Evolutionary conservation across 2,113 vertebrate genomes (phyloP).

Genomic region (Leptocoma aspasia): DNA sequence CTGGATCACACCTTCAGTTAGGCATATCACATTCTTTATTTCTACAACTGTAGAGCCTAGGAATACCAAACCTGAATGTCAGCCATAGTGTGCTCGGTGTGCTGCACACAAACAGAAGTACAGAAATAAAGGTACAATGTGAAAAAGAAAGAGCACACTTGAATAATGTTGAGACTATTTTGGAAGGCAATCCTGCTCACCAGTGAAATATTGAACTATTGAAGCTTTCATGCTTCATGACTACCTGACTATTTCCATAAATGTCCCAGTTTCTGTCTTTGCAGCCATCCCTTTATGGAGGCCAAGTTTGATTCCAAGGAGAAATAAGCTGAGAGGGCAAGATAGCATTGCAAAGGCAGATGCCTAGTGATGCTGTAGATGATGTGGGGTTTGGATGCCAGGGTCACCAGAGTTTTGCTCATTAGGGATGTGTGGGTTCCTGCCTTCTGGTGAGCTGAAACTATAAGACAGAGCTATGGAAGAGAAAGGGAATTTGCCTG

Average conservation of each 20-base stretch:
- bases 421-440: background rate
- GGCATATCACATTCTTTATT: conserved; percentile 26
- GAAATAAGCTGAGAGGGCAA: background rate
- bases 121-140: background rate
- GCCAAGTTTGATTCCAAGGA: background rate
- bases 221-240: background rate
- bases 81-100: background rate
- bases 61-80: background rate
- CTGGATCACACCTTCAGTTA: conserved; percentile 44
- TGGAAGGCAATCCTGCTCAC: background rate
- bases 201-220: background rate
- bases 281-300: background rate
- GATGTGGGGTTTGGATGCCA: background rate
- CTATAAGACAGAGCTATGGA: background rate
- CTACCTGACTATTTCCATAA: background rate
- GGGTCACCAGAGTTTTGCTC: background rate
- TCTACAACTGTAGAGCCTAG: background rate
- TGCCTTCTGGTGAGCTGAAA: background rate
- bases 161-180: background rate
- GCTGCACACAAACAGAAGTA: background rate
- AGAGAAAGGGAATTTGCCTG: background rate
- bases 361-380: background rate
- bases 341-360: background rate
- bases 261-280: background rate
- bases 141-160: background rate